A percentile compares a stretch with the other conserved stretches of the same genome.
phyloP scores from a whole-genome alignment of 2,888 invertebrate species.

The Pasiphila rectangulata region DNA sequence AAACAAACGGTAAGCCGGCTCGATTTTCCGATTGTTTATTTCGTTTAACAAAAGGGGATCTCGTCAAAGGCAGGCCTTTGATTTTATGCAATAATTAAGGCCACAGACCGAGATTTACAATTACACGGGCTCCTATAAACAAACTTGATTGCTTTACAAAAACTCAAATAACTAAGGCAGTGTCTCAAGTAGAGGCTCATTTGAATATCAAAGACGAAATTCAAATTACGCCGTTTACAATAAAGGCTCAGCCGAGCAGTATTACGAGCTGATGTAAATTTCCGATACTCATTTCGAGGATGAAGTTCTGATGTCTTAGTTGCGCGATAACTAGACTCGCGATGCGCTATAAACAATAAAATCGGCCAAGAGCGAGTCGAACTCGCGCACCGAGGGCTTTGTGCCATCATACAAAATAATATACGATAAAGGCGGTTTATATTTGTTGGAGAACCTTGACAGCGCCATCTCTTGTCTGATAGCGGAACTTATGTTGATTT shows the following conservation, averaged over 20 bases:
- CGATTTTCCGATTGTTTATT: conserved; percentile 54
- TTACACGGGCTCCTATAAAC: conserved; percentile 76
- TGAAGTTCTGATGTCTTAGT: conserved; percentile 72
- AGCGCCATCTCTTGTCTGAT: no score
- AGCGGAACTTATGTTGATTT: no score
- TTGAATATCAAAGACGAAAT: conserved; percentile 81
- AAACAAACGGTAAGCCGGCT: conserved; percentile 41
- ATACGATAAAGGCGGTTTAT: no score
- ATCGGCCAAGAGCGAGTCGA: no score
- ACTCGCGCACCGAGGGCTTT: no score
- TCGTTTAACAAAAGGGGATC: conserved; percentile 46
- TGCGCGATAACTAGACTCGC: conserved; percentile 45
- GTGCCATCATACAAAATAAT: no score
- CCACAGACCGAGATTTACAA: conserved; percentile 78
- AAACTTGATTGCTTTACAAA: conserved; percentile 81
- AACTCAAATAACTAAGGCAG: conserved; percentile 80
- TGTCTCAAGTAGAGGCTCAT: conserved; percentile 80
- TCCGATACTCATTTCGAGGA: conserved; percentile 79
- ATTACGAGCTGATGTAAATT: conserved; percentile 80
- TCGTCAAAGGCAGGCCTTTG: conserved; percentile 62
- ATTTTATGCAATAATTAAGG: conserved; percentile 76
- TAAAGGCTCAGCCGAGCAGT: conserved; percentile 76
- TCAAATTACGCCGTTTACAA: conserved; percentile 81
- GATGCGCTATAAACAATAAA: conserved; percentile 10
- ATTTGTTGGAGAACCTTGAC: no score